Percentiles rank a stretch among this genome's conserved stretches.
These are phyloP conservation scores for Drosophila busckii DNA, from an alignment of 1,140 invertebrate species.

Conservation along the genomic window DNA sequence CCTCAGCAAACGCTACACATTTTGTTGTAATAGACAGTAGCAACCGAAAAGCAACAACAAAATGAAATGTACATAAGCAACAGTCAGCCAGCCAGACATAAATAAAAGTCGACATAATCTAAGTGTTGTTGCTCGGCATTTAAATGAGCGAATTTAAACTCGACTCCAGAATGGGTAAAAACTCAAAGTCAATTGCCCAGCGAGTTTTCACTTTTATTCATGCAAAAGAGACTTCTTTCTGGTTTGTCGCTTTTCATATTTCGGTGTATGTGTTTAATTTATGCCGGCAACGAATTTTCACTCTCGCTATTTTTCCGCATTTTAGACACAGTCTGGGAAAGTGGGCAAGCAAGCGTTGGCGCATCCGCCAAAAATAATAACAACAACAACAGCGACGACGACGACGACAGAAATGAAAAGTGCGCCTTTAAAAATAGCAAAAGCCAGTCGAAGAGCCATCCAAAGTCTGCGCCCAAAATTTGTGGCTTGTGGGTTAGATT, in stretches of 20 bases:
- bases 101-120: constrained; percentile 11
- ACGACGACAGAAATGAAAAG: constrained; percentile 39
- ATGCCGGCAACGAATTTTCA: constrained; percentile 57
- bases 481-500: constrained; percentile 56
- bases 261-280: constrained; percentile 46
- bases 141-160: constrained; percentile 12
- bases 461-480: constrained; percentile 36
- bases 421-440: constrained; percentile 52
- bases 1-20: constrained; percentile 9
- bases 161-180: constrained; percentile 17
- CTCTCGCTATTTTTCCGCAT: constrained; percentile 62
- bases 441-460: constrained; percentile 31
- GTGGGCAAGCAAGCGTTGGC: constrained; percentile 26
- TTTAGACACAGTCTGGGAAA: constrained; percentile 43
- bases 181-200: constrained; percentile 9
- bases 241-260: constrained; percentile 43
- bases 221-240: constrained; percentile 36
- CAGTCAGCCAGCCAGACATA: no score
- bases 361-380: constrained; percentile 48
- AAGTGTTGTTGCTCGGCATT: constrained; percentile 6
- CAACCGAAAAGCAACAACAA: neutral
- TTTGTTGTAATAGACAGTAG: constrained; percentile 33
- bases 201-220: constrained; percentile 51
- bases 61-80: neutral
- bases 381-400: constrained; percentile 10